Percentiles rank a stretch among this genome's conserved stretches.
Evolutionary conservation across 2,113 vertebrate genomes (phyloP).

Genomic region (Laticauda colubrina): DNA sequence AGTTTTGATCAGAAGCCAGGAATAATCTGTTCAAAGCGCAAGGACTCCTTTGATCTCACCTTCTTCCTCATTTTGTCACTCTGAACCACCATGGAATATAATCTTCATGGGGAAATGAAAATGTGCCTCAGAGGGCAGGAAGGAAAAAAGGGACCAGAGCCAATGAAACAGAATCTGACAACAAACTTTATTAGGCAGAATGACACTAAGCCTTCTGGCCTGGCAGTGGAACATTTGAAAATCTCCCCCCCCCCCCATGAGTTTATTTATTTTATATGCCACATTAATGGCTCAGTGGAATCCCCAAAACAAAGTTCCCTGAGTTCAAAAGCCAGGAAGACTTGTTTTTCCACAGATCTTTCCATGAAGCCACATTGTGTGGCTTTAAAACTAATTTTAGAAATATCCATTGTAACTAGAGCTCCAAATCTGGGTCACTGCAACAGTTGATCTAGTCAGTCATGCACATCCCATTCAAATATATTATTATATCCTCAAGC

Average conservation of each 20-base stretch:
- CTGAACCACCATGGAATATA: slow-evolving; percentile 71
- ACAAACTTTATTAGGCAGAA: slow-evolving; percentile 56
- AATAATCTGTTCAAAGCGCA: slow-evolving; percentile 77
- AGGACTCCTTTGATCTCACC: slow-evolving; percentile 72
- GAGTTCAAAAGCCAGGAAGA: neutral
- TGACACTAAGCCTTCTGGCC: slow-evolving; percentile 45
- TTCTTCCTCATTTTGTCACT: slow-evolving; percentile 69
- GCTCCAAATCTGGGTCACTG: neutral
- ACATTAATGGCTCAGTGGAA: slow-evolving; percentile 10
- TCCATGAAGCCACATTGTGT: neutral
- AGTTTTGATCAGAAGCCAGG: slow-evolving; percentile 75
- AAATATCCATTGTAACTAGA: neutral
- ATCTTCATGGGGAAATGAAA: slow-evolving; percentile 64
- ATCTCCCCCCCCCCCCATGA: slow-evolving; percentile 26
- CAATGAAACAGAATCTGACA: slow-evolving; percentile 67
- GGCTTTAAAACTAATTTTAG: neutral
- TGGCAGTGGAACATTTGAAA: slow-evolving; percentile 65
- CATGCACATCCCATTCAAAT: neutral
- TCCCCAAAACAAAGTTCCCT: neutral
- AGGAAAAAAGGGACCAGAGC: slow-evolving; percentile 66
- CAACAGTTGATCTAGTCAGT: neutral
- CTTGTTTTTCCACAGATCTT: slow-evolving; percentile 1
- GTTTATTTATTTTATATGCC: slow-evolving; percentile 56
- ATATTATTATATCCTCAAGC: neutral
- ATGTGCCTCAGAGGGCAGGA: slow-evolving; percentile 53